Evolutionary conservation across 2,888 invertebrate genomes (phyloP), one percentile per base, ranked within the genome.

Genomic region (Morpho achilles): DNA sequence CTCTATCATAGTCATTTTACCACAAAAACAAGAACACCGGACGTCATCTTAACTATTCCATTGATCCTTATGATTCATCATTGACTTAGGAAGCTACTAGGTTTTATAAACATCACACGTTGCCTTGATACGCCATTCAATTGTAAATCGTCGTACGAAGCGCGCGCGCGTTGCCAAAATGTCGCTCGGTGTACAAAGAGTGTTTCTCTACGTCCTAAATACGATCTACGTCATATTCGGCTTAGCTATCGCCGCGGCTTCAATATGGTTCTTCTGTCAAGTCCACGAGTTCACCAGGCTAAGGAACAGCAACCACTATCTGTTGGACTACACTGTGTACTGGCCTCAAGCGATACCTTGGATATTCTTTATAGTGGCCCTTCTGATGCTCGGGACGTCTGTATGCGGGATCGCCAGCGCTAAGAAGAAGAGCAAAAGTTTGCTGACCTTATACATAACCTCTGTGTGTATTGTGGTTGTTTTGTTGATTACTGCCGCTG

Each of bases 301-400:
- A 9, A 68, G 87, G 7, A 86, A 87, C 62, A 68, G 74, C 45
- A 86, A 85, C 70, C 89, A 89, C 56, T 89, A 89, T 42, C 64
- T 85, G 0, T 70, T 89, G 62, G 88, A 90, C 65, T 90, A 86
- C 75, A 80, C 76, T 10, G 77, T 90, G 59, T 87, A 87, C 61
- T 90, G 87, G 88, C 86, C 88, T 0, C 89, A 90, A 66, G 86
- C 83, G 0, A 74, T 87, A 0, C 89, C 89, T 0, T 90, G 89
- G 89, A 70, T 89, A 60, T 90, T 88, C 60, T 75, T 88, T 41
- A 60, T 87, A 1, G 76, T 78, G 32, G 80, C 81, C 2, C 59
- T 86, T 1, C 69, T 86, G n/a, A 76, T 83, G 9, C 63, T 88
- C 6, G 73, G 75, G 51, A 80, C 80, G 0, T 77, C 83, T 0